Percentiles rank a stretch among this genome's conserved stretches.
These are phyloP conservation scores for Corydoras maculifer DNA, from an alignment of 2,113 vertebrate species.

Conservation along the genomic window DNA sequence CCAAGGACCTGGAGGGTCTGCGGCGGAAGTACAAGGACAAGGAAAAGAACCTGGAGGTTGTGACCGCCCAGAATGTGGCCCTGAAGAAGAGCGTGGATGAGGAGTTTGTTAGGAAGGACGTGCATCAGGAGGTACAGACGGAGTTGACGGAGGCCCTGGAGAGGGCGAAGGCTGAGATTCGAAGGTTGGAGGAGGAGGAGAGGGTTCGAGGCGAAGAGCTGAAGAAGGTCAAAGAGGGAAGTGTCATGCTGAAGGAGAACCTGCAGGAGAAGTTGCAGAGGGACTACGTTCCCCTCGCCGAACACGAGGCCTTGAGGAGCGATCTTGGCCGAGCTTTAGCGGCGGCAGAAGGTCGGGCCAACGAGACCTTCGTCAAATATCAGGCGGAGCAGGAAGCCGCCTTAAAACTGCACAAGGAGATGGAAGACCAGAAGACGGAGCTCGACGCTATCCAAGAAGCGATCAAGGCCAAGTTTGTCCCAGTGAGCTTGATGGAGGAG, in stretches of 20 bases:
- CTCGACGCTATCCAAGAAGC: constrained; percentile 88
- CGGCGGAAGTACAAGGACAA: constrained; percentile 60
- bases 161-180: constrained; percentile 64
- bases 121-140: constrained; percentile 67
- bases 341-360: constrained; percentile 53
- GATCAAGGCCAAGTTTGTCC: constrained; percentile 79
- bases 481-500: constrained; percentile 66
- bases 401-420: constrained; percentile 68
- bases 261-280: constrained; percentile 61
- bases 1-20: constrained; percentile 65
- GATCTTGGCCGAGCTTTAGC: constrained; percentile 50
- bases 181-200: constrained; percentile 60
- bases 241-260: constrained; percentile 62
- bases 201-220: constrained; percentile 64
- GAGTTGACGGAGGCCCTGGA: constrained; percentile 66
- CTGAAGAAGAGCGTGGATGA: constrained; percentile 64
- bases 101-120: constrained; percentile 68
- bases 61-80: constrained; percentile 63
- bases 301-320: constrained; percentile 59
- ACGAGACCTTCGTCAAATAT: constrained; percentile 50
- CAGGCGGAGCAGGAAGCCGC: constrained; percentile 67
- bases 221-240: constrained; percentile 71
- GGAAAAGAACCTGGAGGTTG: constrained; percentile 55
- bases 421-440: constrained; percentile 82
- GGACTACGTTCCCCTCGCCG: constrained; percentile 62